Percentiles rank a stretch among this genome's conserved stretches.
Conservation (phyloP, 2,113 vertebrate genomes). For the Corydoras maculifer region DNA sequence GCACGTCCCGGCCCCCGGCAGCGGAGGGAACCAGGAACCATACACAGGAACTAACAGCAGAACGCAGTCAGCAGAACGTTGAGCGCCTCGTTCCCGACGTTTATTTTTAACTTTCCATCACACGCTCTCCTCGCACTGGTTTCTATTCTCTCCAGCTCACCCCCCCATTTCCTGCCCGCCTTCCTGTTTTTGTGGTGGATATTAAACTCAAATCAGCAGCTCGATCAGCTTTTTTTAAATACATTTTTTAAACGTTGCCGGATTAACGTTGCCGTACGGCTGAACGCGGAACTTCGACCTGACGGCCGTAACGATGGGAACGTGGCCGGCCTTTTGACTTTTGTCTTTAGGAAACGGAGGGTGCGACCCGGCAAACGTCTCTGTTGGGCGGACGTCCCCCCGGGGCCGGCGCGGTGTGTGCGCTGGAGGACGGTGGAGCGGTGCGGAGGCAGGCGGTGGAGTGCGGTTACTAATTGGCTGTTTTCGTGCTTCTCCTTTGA, state of each 20-base stretch:
- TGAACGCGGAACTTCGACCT: constrained; percentile 88
- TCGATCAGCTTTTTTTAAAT: constrained; percentile 74
- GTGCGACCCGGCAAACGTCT: constrained; percentile 53
- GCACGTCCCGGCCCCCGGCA: too few species aligned
- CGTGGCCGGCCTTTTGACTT: constrained; percentile 16
- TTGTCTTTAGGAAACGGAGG: constrained; percentile 13
- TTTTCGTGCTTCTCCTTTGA: constrained; percentile 65
- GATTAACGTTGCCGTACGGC: constrained; percentile 81
- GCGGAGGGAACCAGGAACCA: too few species aligned
- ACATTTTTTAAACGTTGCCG: too few species aligned
- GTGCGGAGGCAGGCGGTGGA: constrained; percentile 43
- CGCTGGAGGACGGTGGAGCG: background rate
- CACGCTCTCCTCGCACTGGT: constrained; percentile 33
- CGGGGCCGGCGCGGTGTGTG: constrained; percentile 5
- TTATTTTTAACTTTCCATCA: background rate
- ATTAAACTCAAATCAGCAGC: constrained; percentile 81
- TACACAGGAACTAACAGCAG: too few species aligned
- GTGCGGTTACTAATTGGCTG: constrained; percentile 63
- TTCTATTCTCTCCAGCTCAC: constrained; percentile 55
- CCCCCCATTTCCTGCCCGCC: constrained; percentile 60
- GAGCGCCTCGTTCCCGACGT: background rate
- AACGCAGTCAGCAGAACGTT: too few species aligned
- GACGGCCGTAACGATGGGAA: constrained; percentile 72
- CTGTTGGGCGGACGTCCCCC: too few species aligned
- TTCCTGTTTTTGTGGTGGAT: constrained; percentile 78